Conservation (phyloP, 2,113 vertebrate genomes). For the human (Homo sapiens) region DNA sequence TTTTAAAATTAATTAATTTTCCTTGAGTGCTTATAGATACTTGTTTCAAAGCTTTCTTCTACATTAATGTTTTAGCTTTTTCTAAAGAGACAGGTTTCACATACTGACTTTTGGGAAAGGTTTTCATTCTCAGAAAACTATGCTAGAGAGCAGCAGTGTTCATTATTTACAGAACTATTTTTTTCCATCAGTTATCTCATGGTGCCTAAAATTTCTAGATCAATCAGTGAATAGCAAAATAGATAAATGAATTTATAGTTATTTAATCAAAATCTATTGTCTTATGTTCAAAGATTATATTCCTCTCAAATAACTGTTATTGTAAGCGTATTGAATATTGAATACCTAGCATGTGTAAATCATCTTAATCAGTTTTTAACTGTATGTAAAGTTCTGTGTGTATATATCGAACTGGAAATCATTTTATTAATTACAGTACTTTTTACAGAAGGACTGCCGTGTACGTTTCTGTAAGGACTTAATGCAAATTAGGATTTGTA, state of each 20-base stretch:
- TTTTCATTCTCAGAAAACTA: constrained; percentile 49
- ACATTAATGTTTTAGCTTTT: neutral
- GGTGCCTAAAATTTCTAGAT: constrained; percentile 28
- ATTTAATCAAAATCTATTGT: neutral
- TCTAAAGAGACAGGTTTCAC: constrained; percentile 14
- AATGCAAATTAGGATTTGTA: constrained; percentile 36
- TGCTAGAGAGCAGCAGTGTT: neutral
- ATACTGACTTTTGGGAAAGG: neutral
- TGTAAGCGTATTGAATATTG: neutral
- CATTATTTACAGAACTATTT: constrained; percentile 5
- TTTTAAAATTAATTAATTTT: constrained; percentile 41
- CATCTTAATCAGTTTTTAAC: neutral
- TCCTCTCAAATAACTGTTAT: neutral
- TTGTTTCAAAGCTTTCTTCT: constrained; percentile 15
- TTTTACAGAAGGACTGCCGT: neutral
- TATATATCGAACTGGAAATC: constrained; percentile 46
- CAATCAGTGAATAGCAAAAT: neutral
- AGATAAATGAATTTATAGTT: neutral
- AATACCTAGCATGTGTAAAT: neutral
- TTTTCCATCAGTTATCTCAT: neutral
- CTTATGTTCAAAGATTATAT: constrained; percentile 48
- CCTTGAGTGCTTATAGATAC: neutral
- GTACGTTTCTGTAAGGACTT: constrained; percentile 39
- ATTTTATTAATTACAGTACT: constrained; percentile 33
- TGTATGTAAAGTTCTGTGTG: constrained; percentile 14